Evolutionary conservation across 2,113 vertebrate genomes (phyloP).

Genomic region (Petrocephalus microphthalmus): DNA sequence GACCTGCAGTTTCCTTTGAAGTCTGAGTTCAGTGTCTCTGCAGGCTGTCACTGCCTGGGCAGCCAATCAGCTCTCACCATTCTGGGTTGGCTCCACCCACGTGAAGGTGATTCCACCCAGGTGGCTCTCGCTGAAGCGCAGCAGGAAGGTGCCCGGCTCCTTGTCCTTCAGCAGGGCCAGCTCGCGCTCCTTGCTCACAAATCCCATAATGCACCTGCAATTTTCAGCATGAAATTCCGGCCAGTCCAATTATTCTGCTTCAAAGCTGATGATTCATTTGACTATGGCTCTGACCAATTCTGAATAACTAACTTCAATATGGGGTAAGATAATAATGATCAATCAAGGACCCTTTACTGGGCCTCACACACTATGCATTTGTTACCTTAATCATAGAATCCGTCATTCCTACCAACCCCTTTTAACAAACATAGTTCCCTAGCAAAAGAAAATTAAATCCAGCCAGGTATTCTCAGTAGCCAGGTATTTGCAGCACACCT

Average conservation of each 20-base stretch:
- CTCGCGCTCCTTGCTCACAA: conserved; percentile 94
- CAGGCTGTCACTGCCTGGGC: not conserved
- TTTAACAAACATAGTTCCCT: not conserved
- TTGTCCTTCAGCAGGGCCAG: conserved; percentile 80
- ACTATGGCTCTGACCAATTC: not conserved
- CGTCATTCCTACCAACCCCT: not conserved
- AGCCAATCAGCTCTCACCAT: conserved; percentile 58
- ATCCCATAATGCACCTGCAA: conserved; percentile 86
- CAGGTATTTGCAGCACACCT: not conserved
- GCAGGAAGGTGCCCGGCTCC: conserved; percentile 82
- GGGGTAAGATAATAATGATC: not conserved
- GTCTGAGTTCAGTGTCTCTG: not conserved
- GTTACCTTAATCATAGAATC: not conserved
- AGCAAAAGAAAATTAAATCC: not conserved
- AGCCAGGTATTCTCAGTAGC: not conserved
- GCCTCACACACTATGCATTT: not conserved
- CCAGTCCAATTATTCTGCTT: not conserved
- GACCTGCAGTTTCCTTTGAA: not conserved
- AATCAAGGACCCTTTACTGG: not conserved
- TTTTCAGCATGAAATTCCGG: not conserved
- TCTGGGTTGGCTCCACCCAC: conserved; percentile 84
- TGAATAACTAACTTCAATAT: not conserved
- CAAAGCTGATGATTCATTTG: not conserved
- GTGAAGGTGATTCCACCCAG: conserved; percentile 95
- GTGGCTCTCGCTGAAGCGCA: conserved; percentile 94